Evolutionary conservation across 2,113 vertebrate species (phyloP).

Genomic region (Oreochromis aureus): DNA sequence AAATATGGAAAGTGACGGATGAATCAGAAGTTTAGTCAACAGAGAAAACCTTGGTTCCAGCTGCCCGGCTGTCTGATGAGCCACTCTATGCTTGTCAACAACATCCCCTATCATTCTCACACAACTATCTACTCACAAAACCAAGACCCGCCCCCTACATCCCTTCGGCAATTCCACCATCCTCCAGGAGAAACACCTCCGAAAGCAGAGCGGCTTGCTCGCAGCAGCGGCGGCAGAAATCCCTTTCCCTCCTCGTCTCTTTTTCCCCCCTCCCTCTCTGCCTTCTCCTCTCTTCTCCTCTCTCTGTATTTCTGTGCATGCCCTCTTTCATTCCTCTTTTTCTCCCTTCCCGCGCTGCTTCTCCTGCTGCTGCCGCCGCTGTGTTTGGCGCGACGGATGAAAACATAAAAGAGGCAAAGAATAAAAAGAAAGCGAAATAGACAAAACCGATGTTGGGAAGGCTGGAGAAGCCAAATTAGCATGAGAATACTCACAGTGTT

Average conservation of each 20-base stretch:
- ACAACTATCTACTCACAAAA: slow-evolving; percentile 56
- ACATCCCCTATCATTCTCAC: slow-evolving; percentile 36
- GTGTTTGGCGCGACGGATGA: slow-evolving; percentile 7
- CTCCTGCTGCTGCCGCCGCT: neutral
- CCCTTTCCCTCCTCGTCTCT: neutral
- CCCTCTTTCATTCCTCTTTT: slow-evolving; percentile 31
- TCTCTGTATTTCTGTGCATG: slow-evolving; percentile 15
- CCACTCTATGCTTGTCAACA: slow-evolving; percentile 52
- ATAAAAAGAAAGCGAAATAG: neutral
- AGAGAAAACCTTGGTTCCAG: slow-evolving; percentile 18
- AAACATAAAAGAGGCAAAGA: slow-evolving; percentile 36
- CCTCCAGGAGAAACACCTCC: slow-evolving; percentile 47
- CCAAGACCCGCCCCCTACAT: slow-evolving; percentile 56
- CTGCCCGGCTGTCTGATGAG: slow-evolving; percentile 40
- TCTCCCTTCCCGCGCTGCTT: slow-evolving; percentile 5
- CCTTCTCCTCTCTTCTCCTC: neutral
- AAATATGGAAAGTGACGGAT: slow-evolving; percentile 37
- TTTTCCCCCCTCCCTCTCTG: neutral
- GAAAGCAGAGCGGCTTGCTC: slow-evolving; percentile 15
- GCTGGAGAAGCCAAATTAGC: slow-evolving; percentile 40
- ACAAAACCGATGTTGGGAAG: neutral
- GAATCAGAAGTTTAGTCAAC: slow-evolving; percentile 59
- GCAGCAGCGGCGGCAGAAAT: neutral
- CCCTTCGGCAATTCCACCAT: slow-evolving; percentile 47
- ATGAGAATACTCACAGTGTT: slow-evolving; percentile 67